phyloP scores from a whole-genome alignment of 2,797 vertebrate species.

The Tinamus major region DNA sequence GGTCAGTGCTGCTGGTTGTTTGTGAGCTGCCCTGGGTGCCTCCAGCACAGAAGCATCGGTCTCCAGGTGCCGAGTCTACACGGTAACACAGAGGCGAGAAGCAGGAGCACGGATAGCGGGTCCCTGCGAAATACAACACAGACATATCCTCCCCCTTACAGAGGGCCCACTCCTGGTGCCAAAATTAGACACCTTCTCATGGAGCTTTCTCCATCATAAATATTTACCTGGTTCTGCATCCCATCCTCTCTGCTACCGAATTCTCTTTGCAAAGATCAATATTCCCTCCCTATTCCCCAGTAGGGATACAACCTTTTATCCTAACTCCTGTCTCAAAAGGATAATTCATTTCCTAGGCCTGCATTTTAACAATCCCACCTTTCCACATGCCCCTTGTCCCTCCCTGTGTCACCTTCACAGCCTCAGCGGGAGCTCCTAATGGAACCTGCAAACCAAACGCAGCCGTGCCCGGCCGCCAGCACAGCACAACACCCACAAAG shows the following conservation, averaged over 20 bases:
- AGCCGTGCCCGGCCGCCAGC: background rate
- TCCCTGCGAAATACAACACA: background rate
- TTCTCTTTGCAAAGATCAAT: background rate
- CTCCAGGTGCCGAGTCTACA: background rate
- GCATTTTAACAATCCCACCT: background rate
- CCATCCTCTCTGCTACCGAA: background rate
- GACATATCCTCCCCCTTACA: background rate
- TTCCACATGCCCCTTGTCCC: background rate
- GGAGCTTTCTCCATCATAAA: background rate
- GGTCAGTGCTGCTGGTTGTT: background rate
- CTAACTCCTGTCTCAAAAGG: background rate
- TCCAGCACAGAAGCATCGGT: fast-evolving
- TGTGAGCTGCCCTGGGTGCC: background rate
- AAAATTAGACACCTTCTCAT: background rate
- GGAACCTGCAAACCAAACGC: background rate
- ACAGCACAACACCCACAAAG: too few relatives aligned
- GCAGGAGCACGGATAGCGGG: background rate
- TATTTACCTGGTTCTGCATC: background rate
- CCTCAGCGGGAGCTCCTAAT: fast-evolving
- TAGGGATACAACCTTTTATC: background rate
- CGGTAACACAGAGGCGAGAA: background rate
- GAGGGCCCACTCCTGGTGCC: background rate
- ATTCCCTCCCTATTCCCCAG: background rate
- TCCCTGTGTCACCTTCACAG: background rate
- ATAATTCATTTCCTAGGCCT: background rate